Percentiles rank a stretch among this genome's conserved stretches.
Evolutionary conservation across 1,140 invertebrate genomes (phyloP).

Genomic region (Drosophila kanapiae): DNA sequence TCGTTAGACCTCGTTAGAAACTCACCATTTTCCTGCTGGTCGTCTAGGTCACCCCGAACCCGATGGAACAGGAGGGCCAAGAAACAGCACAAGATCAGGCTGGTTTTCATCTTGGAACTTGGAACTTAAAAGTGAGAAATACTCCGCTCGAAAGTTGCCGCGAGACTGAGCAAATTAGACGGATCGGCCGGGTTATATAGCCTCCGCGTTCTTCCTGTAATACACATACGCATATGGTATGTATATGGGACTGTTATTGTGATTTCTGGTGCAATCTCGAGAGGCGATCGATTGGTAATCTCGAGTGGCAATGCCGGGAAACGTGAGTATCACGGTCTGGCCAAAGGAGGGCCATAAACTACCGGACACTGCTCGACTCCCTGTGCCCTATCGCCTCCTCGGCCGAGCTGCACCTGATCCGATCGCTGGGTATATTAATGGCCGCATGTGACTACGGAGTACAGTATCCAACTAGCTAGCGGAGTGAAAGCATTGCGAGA

Average conservation of each 20-base stretch:
- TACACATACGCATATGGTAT: neutral
- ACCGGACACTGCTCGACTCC: neutral
- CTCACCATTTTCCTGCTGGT: constrained; percentile 58
- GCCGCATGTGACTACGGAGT: constrained; percentile 9
- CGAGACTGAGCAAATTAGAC: constrained; percentile 42
- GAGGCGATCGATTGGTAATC: constrained; percentile 55
- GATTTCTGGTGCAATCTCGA: constrained; percentile 62
- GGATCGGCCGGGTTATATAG: constrained; percentile 63
- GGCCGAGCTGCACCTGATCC: constrained; percentile 34
- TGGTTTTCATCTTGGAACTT: constrained; percentile 41
- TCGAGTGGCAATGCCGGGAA: constrained; percentile 52
- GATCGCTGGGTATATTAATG: constrained; percentile 56
- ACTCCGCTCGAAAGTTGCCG: constrained; percentile 26
- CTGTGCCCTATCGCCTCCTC: constrained; percentile 37
- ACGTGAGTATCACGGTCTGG: constrained; percentile 55
- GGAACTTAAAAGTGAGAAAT: constrained; percentile 14
- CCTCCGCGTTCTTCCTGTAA: constrained; percentile 21
- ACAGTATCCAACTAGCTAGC: constrained; percentile 57
- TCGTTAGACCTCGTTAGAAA: neutral
- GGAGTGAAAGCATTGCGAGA: constrained; percentile 43
- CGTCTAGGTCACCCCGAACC: constrained; percentile 29
- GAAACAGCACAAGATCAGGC: constrained; percentile 21
- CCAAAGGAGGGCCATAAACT: constrained; percentile 46
- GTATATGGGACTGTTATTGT: constrained; percentile 55
- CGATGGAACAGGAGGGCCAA: constrained; percentile 13